phyloP scores from a whole-genome alignment of 2,113 vertebrate genomes.

The Sclerurus mexicanus region DNA sequence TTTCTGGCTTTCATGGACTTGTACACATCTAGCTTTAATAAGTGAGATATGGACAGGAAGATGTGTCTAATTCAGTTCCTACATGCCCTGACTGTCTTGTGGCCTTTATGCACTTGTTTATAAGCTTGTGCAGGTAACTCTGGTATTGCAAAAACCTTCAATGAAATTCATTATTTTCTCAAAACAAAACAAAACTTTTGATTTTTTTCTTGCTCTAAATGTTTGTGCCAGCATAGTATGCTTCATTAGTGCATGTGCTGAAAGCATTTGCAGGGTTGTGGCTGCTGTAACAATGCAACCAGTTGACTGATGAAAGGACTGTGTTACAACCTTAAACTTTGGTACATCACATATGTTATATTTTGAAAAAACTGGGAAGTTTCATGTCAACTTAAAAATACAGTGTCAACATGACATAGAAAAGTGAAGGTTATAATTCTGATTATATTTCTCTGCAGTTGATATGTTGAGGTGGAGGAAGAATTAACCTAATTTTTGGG shows the following conservation, averaged over 20 bases:
- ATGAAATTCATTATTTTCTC: not conserved
- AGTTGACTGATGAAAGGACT: not conserved
- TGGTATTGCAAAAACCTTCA: not conserved
- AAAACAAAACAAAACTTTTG: not conserved
- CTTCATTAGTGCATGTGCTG: not conserved
- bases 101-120: not conserved
- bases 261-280: not conserved
- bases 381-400: not conserved
- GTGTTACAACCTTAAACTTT: accelerated
- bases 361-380: not conserved
- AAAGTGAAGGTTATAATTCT: not conserved
- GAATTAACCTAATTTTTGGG: not conserved
- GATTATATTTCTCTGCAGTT: not conserved
- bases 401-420: not conserved
- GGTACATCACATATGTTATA: not conserved
- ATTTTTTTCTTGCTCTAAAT: not conserved
- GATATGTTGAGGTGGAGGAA: not conserved
- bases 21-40: not conserved
- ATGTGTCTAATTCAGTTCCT: not conserved
- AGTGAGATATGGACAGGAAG: not conserved
- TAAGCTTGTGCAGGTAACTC: not conserved
- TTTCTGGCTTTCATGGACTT: not conserved
- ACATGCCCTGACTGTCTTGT: accelerated
- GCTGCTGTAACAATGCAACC: not conserved
- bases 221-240: not conserved